Evolutionary conservation across 2,797 vertebrate species (phyloP).

Genomic region (Onychomys leucogaster): DNA sequence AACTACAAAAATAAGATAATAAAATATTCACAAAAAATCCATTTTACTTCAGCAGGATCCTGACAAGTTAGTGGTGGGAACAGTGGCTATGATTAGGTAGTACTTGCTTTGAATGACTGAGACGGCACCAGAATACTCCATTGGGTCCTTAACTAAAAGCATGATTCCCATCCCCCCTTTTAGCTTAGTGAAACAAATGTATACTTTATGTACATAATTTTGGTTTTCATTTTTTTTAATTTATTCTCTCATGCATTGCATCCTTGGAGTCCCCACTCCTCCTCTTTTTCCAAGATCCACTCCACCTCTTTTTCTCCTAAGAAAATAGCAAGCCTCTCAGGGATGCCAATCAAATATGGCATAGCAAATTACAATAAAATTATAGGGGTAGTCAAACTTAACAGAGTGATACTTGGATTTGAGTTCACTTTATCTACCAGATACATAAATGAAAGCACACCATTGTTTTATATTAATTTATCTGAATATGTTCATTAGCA

Average conservation of each 20-base stretch:
- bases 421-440: background rate
- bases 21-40: background rate
- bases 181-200: background rate
- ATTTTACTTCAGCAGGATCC: background rate
- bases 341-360: background rate
- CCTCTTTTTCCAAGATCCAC: background rate
- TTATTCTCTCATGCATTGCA: background rate
- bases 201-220: background rate
- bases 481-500: background rate
- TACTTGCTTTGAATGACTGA: background rate
- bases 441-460: background rate
- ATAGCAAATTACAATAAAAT: background rate
- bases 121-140: background rate
- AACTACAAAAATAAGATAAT: background rate
- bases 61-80: background rate
- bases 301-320: background rate
- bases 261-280: background rate
- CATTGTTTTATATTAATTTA: background rate
- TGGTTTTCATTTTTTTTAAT: background rate
- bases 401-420: background rate
- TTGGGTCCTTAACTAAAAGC: background rate
- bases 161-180: background rate
- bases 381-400: background rate
- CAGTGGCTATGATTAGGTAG: background rate
- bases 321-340: background rate